Conservation (phyloP, 2,797 vertebrate species). For the Eulemur coronatus region DNA sequence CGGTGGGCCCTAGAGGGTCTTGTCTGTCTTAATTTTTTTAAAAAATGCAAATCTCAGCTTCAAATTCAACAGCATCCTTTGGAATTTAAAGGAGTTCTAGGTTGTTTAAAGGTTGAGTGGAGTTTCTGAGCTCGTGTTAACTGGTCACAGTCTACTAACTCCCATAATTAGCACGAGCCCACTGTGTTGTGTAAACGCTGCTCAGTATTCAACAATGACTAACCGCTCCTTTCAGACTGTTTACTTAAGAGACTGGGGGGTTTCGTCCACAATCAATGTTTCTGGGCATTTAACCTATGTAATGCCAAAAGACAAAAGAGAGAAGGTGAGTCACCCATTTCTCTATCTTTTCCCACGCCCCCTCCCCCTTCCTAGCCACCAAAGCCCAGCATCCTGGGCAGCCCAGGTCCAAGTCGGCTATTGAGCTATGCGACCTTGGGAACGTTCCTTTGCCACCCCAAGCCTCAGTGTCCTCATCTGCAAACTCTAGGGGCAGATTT, state of each 20-base stretch:
- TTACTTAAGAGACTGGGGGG: neutral
- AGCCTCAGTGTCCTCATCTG: neutral
- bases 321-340: neutral
- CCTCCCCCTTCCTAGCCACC: too few relatives aligned
- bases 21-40: neutral
- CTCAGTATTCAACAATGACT: neutral
- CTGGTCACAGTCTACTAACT: constrained; percentile 60
- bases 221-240: constrained; percentile 30
- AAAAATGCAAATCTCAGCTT: constrained; percentile 45
- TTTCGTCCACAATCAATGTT: neutral
- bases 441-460: neutral
- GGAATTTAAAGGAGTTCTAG: constrained; percentile 48
- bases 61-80: neutral
- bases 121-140: constrained; percentile 58
- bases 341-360: neutral
- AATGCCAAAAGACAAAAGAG: neutral
- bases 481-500: neutral
- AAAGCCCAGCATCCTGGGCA: neutral
- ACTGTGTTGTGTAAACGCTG: neutral
- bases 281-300: neutral
- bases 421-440: neutral
- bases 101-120: constrained; percentile 62
- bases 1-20: neutral
- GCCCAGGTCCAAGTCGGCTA: neutral
- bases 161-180: constrained; percentile 41